Evolutionary conservation across 1,140 invertebrate species (phyloP).

Genomic region (Ganaspis sp.): DNA sequence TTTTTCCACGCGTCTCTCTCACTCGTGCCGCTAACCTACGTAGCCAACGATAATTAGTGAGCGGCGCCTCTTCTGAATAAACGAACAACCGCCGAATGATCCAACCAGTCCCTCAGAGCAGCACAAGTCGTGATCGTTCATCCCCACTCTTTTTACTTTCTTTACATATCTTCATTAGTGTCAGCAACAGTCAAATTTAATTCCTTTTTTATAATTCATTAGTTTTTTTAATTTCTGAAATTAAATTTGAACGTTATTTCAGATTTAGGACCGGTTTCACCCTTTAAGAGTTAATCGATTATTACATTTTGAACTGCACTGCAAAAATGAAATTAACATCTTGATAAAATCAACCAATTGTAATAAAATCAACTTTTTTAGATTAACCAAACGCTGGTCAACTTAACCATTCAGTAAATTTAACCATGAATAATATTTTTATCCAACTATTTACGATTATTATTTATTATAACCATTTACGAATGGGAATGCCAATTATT

Average conservation of each 20-base stretch:
- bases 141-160: constrained; percentile 45
- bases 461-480: too few species aligned
- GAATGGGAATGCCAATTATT: too few species aligned
- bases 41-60: constrained; percentile 69
- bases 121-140: background rate
- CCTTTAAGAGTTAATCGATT: too few species aligned
- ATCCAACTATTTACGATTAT: too few species aligned
- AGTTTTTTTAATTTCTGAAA: background rate
- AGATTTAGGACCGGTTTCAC: too few species aligned
- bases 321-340: too few species aligned
- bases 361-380: too few species aligned
- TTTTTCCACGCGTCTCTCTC: constrained; percentile 45
- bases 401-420: too few species aligned
- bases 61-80: constrained; percentile 58
- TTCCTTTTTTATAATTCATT: constrained; percentile 17
- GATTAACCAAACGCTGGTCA: too few species aligned
- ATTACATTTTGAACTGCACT: too few species aligned
- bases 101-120: constrained; percentile 42
- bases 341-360: too few species aligned
- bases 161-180: constrained; percentile 47
- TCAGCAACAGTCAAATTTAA: background rate
- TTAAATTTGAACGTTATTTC: background rate
- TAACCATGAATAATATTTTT: too few species aligned
- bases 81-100: constrained; percentile 57
- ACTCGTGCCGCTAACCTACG: constrained; percentile 47